These are phyloP conservation scores for Drosophila prostipennis DNA, from an alignment of 2,888 invertebrate genomes.

Conservation along the genomic window DNA sequence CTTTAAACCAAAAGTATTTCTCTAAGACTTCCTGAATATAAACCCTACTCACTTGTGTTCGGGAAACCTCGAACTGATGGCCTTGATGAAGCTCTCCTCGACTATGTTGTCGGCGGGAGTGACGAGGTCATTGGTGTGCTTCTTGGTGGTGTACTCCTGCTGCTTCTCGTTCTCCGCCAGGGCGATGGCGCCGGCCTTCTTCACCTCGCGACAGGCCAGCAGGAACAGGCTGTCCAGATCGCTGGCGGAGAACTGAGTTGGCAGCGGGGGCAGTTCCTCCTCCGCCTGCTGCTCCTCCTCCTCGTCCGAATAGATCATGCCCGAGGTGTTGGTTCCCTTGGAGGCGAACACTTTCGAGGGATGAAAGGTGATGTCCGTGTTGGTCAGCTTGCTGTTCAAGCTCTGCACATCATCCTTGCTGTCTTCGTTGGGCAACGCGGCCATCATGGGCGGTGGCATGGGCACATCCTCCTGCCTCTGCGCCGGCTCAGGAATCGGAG, in stretches of 20 bases:
- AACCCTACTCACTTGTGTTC: constrained; percentile 49
- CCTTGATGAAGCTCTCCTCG: constrained; percentile 47
- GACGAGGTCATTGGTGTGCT: constrained; percentile 25
- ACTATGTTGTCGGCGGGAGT: constrained; percentile 46
- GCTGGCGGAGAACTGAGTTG: background rate
- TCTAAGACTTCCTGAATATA: background rate
- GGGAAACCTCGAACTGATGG: constrained; percentile 50
- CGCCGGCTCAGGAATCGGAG: constrained; percentile 3
- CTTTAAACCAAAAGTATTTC: too few relatives aligned
- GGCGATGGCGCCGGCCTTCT: constrained; percentile 41
- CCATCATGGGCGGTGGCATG: constrained; percentile 40
- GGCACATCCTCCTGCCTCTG: constrained; percentile 26
- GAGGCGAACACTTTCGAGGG: constrained; percentile 52
- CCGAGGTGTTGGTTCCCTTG: constrained; percentile 59
- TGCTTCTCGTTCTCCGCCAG: constrained; percentile 24
- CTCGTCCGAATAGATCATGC: constrained; percentile 22
- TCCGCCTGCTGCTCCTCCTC: background rate
- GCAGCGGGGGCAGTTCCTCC: background rate
- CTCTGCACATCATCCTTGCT: constrained; percentile 3
- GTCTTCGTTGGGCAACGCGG: background rate
- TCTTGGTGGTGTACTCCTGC: constrained; percentile 30
- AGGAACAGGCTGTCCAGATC: constrained; percentile 40
- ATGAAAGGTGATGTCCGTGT: constrained; percentile 57
- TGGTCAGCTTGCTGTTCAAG: constrained; percentile 29
- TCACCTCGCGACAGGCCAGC: constrained; percentile 45